These are phyloP conservation scores for Pachypsylla venusta DNA, from an alignment of 1,140 invertebrate species.

Conservation along the genomic window DNA sequence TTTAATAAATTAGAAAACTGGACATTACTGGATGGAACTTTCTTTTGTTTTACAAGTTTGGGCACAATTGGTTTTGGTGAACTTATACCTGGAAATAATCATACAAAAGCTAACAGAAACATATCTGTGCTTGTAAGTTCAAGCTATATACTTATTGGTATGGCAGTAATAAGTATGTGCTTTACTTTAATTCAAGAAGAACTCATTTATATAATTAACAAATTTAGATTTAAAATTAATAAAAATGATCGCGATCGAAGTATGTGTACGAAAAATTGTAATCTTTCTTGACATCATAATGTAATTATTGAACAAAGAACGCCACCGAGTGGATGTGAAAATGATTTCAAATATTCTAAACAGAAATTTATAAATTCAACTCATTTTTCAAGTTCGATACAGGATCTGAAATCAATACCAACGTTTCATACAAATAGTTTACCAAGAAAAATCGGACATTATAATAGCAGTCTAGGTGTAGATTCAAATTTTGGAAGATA, in stretches of 20 bases:
- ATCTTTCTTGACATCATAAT: constrained; percentile 18
- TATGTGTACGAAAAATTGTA: constrained; percentile 18
- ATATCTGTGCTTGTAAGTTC: constrained; percentile 63
- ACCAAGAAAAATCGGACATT: not conserved
- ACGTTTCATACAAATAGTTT: not conserved
- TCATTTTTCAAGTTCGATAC: not conserved
- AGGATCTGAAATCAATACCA: not conserved
- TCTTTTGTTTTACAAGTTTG: constrained; percentile 87
- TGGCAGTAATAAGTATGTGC: constrained; percentile 92
- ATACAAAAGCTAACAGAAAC: constrained; percentile 36
- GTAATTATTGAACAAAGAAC: constrained; percentile 27
- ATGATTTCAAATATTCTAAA: constrained; percentile 20
- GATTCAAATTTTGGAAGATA: not conserved
- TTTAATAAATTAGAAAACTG: constrained; percentile 82
- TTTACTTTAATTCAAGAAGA: constrained; percentile 92
- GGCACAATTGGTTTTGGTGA: constrained; percentile 83
- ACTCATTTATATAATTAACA: constrained; percentile 24
- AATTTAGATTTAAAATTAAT: not conserved
- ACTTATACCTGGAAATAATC: constrained; percentile 42
- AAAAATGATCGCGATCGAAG: constrained; percentile 9
- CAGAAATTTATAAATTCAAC: constrained; percentile 28
- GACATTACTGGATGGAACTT: constrained; percentile 79
- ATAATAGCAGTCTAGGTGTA: constrained; percentile 33
- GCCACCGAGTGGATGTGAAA: constrained; percentile 26
- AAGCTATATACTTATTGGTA: constrained; percentile 81